Conservation (phyloP, 2,113 vertebrate genomes). For the Casuarius casuarius region DNA sequence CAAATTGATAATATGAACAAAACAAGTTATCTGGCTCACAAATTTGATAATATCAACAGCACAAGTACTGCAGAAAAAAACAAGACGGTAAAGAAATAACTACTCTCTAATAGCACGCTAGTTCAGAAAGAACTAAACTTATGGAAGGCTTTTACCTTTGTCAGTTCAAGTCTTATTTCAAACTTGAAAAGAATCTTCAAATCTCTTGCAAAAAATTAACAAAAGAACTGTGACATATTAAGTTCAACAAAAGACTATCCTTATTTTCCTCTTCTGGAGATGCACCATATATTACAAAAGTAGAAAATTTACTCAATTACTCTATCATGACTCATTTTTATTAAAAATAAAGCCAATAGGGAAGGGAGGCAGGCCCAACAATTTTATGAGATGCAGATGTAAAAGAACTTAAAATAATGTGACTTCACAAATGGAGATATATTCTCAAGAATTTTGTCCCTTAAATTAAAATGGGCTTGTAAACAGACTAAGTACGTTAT, state of each 20-base stretch:
- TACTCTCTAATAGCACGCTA: neutral
- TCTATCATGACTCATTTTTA: neutral
- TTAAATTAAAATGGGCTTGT: neutral
- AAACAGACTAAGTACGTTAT: neutral
- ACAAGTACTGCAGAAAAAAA: neutral
- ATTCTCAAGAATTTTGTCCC: neutral
- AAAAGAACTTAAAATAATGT: neutral
- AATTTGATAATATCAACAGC: neutral
- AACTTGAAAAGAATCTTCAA: neutral
- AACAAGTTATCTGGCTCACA: neutral
- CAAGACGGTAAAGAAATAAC: neutral
- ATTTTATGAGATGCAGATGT: fast-evolving
- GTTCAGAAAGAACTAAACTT: neutral
- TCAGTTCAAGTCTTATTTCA: neutral
- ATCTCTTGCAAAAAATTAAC: neutral
- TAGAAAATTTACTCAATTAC: neutral
- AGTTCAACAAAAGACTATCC: neutral
- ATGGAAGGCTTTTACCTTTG: neutral
- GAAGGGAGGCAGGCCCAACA: neutral
- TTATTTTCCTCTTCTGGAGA: neutral
- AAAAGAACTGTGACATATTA: neutral
- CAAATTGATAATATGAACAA: neutral
- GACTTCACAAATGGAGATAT: neutral
- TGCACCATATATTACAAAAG: neutral
- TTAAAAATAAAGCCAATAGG: neutral